Percentiles rank a stretch among this genome's conserved stretches.
Evolutionary conservation across 1,140 invertebrate species (phyloP).

Genomic region (Drosophila mojavensis): DNA sequence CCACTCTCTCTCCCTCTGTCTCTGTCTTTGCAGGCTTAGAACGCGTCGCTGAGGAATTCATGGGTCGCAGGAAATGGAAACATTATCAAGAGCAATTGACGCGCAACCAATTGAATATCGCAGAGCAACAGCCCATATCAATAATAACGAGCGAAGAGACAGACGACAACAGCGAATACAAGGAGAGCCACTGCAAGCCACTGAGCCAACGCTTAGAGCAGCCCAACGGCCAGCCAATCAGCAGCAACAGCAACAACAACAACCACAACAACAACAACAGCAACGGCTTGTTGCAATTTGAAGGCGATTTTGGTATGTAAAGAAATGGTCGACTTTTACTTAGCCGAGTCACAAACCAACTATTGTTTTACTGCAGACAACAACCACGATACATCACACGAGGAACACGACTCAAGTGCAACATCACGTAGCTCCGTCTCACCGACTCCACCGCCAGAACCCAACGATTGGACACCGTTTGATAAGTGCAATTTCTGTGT

Average conservation of each 20-base stretch:
- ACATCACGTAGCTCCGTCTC: slow-evolving; percentile 68
- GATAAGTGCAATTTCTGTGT: slow-evolving; percentile 95
- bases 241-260: slow-evolving; percentile 25
- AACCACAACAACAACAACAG: slow-evolving; percentile 7
- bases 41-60: slow-evolving; percentile 97
- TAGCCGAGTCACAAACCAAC: not conserved
- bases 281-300: slow-evolving; percentile 46
- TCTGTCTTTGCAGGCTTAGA: slow-evolving; percentile 90
- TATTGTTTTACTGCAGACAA: slow-evolving; percentile 43
- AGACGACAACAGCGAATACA: slow-evolving; percentile 42
- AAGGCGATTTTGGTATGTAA: slow-evolving; percentile 63
- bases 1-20: not conserved
- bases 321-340: not conserved
- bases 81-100: slow-evolving; percentile 92
- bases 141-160: slow-evolving; percentile 50
- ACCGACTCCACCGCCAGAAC: slow-evolving; percentile 84
- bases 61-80: slow-evolving; percentile 97
- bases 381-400: slow-evolving; percentile 70
- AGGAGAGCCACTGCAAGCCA: slow-evolving; percentile 52
- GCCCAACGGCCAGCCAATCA: slow-evolving; percentile 49
- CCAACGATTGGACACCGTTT: slow-evolving; percentile 92
- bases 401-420: slow-evolving; percentile 65
- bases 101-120: slow-evolving; percentile 78
- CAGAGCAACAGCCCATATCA: slow-evolving; percentile 74
- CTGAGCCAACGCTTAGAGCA: slow-evolving; percentile 68